Evolutionary conservation across 2,888 invertebrate species (phyloP).

Genomic region (Conomelus anceps): DNA sequence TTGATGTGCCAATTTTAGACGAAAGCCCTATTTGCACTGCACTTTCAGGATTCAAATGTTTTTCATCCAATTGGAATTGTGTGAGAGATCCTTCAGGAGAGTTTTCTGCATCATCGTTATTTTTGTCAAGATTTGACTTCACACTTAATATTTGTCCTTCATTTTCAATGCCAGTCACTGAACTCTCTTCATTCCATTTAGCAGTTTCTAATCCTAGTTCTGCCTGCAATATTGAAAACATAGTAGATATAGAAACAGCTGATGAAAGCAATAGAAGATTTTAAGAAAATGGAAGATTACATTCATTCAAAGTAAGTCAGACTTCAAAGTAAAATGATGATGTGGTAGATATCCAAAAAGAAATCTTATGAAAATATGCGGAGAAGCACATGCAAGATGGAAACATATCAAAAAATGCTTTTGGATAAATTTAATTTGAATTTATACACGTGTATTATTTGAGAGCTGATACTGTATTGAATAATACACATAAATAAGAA

Average conservation of each 20-base stretch:
- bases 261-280: too few relatives aligned
- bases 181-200: constrained; percentile 27
- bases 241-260: background rate
- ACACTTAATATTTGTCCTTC: background rate
- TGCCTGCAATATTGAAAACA: constrained; percentile 27
- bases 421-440: too few relatives aligned
- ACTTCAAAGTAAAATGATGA: too few relatives aligned
- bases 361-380: too few relatives aligned
- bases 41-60: background rate
- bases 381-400: too few relatives aligned
- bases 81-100: background rate
- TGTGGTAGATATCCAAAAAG: too few relatives aligned
- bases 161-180: background rate
- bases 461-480: too few relatives aligned
- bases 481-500: too few relatives aligned
- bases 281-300: too few relatives aligned
- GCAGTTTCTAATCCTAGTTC: constrained; percentile 34
- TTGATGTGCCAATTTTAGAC: too few relatives aligned
- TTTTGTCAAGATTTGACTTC: background rate
- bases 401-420: too few relatives aligned
- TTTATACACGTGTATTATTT: too few relatives aligned
- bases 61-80: background rate
- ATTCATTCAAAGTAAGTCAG: background rate
- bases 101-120: background rate
- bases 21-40: background rate